A percentile compares a stretch with the other conserved stretches of the same genome.
Conservation (phyloP, 2,888 invertebrate species). For the Lacanobia oleracea region DNA sequence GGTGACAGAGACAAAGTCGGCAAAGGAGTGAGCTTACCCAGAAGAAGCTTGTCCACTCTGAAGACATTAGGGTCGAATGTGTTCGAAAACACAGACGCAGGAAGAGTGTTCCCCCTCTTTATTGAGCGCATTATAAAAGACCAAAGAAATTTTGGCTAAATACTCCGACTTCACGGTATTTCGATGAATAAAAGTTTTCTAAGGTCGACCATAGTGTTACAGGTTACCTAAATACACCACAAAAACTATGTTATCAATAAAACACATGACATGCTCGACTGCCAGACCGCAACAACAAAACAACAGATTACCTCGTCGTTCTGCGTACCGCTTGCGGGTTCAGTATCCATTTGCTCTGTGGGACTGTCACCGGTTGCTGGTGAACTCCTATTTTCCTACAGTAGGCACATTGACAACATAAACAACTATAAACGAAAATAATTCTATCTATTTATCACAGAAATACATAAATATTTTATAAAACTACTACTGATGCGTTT, state of each 20-base stretch:
- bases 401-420: constrained; percentile 77
- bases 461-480: constrained; percentile 29
- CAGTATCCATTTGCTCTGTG: constrained; percentile 73
- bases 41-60: too few relatives aligned
- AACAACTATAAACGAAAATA: constrained; percentile 65
- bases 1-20: too few relatives aligned
- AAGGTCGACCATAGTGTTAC: constrained; percentile 1
- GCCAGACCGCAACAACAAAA: constrained; percentile 44
- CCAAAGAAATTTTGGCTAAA: too few relatives aligned
- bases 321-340: constrained; percentile 65
- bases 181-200: not conserved
- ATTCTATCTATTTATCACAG: constrained; percentile 46
- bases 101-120: too few relatives aligned
- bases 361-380: constrained; percentile 70
- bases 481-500: constrained; percentile 13
- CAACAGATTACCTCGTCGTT: constrained; percentile 74
- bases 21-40: too few relatives aligned
- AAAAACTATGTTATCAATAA: constrained; percentile 11
- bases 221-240: constrained; percentile 12
- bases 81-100: too few relatives aligned
- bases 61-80: too few relatives aligned
- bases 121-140: too few relatives aligned
- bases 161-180: not conserved
- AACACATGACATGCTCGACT: constrained; percentile 27
- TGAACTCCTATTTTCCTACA: constrained; percentile 75